Evolutionary conservation across 2,113 vertebrate genomes (phyloP).

Genomic region (Ceyx margarethae): DNA sequence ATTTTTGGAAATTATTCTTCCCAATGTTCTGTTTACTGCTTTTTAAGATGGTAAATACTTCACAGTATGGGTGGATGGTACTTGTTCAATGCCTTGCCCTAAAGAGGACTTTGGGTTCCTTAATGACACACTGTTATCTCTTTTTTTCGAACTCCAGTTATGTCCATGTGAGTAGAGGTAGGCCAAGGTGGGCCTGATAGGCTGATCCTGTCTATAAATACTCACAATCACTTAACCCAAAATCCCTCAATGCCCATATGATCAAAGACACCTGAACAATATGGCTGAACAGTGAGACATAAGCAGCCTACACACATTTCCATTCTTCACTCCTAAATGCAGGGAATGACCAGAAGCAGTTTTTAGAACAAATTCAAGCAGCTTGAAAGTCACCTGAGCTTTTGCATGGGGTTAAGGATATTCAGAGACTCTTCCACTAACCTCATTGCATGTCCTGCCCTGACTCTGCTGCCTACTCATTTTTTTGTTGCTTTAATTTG

Average conservation of each 20-base stretch:
- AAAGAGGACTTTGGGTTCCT: not conserved
- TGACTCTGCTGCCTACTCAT: not conserved
- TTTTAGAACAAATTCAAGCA: not conserved
- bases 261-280: not conserved
- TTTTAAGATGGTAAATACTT: not conserved
- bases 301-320: not conserved
- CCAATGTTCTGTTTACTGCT: not conserved
- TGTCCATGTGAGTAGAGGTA: not conserved
- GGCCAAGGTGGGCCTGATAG: not conserved
- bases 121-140: not conserved
- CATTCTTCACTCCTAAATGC: not conserved
- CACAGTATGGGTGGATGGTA: not conserved
- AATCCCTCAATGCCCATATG: not conserved
- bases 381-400: not conserved
- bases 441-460: accelerated
- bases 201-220: not conserved
- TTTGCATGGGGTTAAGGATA: not conserved
- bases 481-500: not conserved
- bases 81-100: not conserved
- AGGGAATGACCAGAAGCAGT: not conserved
- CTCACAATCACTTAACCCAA: not conserved
- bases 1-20: not conserved
- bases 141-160: not conserved
- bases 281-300: not conserved
- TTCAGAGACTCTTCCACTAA: not conserved